Conservation (phyloP, 1,140 invertebrate species). For the Zaprionus capensis region DNA sequence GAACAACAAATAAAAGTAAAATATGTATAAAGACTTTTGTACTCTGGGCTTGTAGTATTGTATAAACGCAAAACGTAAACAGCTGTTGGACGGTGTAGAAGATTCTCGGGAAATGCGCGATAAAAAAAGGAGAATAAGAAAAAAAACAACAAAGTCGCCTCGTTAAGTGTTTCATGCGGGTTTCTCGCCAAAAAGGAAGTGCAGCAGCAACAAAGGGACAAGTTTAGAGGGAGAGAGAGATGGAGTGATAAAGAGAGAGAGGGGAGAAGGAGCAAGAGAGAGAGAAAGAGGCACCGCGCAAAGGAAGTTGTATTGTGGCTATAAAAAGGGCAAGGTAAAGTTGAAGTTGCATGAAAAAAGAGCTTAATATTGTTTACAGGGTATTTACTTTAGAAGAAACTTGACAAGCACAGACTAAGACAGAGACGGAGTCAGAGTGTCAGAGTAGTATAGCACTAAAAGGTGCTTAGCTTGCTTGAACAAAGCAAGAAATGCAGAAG, state of each 20-base stretch:
- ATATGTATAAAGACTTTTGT: constrained; percentile 45
- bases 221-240: constrained; percentile 11
- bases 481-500: too few relatives aligned
- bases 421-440: too few relatives aligned
- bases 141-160: constrained; percentile 52
- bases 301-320: background rate
- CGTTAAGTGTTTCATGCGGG: constrained; percentile 34
- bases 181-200: constrained; percentile 35
- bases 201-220: constrained; percentile 37
- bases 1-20: constrained; percentile 38
- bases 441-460: too few relatives aligned
- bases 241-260: constrained; percentile 17
- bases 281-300: background rate
- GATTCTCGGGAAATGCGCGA: constrained; percentile 46
- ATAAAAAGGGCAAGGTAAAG: background rate
- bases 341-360: background rate
- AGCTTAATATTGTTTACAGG: background rate
- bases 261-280: constrained; percentile 3
- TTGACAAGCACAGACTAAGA: too few relatives aligned
- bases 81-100: constrained; percentile 57
- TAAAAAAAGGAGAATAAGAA: constrained; percentile 35
- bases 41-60: background rate
- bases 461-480: too few relatives aligned
- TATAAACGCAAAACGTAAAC: constrained; percentile 60
- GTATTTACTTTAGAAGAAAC: background rate